These are phyloP conservation scores for Siniperca chuatsi DNA, from an alignment of 2,113 vertebrate species.

Conservation along the genomic window DNA sequence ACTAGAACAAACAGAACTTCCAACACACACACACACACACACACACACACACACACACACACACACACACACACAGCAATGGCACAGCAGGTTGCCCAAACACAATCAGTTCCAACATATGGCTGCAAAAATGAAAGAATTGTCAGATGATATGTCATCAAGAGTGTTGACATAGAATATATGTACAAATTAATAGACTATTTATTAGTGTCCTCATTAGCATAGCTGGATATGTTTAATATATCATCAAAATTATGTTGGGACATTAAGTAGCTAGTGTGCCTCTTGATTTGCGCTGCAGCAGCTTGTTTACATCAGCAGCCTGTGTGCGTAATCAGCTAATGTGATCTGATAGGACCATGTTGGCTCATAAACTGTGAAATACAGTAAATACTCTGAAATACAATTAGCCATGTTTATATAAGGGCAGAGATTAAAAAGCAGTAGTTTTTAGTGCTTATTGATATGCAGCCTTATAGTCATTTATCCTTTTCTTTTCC, in stretches of 20 bases:
- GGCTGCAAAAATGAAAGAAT: neutral
- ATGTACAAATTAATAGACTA: conserved; percentile 8
- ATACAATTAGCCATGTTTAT: neutral
- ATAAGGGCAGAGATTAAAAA: neutral
- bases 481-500: neutral
- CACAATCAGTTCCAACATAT: neutral
- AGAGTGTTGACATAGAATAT: neutral
- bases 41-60: neutral
- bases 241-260: neutral
- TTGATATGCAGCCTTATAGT: neutral
- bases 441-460: neutral
- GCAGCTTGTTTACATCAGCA: conserved; percentile 15
- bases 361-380: neutral
- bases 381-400: conserved; percentile 5
- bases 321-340: conserved; percentile 22
- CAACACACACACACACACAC: conserved; percentile 3
- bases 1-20: neutral
- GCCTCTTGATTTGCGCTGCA: conserved; percentile 9
- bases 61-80: neutral
- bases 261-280: conserved; percentile 3
- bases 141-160: conserved; percentile 18
- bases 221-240: conserved; percentile 3
- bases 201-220: neutral
- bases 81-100: conserved; percentile 1
- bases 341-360: conserved; percentile 22